phyloP scores from a whole-genome alignment of 2,888 invertebrate genomes.

The Hypomecis atomaria region DNA sequence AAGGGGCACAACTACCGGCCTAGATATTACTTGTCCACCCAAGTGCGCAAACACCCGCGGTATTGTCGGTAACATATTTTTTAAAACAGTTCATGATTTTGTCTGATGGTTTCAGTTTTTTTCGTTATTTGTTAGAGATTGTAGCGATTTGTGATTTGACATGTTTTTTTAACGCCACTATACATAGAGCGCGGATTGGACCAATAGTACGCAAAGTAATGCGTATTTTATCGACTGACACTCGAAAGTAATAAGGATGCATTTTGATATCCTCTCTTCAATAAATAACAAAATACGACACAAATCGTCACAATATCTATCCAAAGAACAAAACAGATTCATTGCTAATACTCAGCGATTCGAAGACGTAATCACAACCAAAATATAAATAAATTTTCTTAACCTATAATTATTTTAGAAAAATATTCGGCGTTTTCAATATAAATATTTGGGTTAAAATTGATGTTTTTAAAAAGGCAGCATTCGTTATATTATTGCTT shows the following conservation, averaged over 20 bases:
- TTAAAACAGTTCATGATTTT: conserved; percentile 21
- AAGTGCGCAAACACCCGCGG: conserved; percentile 8
- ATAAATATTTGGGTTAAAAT: conserved; percentile 38
- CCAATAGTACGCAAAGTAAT: too few relatives aligned
- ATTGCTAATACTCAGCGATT: conserved; percentile 35
- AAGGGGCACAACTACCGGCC: neutral
- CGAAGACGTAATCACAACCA: conserved; percentile 42
- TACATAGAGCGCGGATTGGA: too few relatives aligned
- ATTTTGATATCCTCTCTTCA: too few relatives aligned
- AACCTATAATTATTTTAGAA: conserved; percentile 40
- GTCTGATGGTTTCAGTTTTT: conserved; percentile 2
- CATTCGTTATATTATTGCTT: conserved; percentile 27
- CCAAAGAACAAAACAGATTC: conserved; percentile 20
- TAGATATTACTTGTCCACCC: neutral
- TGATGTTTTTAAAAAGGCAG: conserved; percentile 30
- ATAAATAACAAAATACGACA: conserved; percentile 10
- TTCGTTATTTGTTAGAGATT: neutral
- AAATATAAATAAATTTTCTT: conserved; percentile 44
- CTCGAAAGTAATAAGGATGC: too few relatives aligned
- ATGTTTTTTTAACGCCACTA: too few relatives aligned
- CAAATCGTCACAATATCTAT: conserved; percentile 30
- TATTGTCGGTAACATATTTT: conserved; percentile 4
- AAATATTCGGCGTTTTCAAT: conserved; percentile 40
- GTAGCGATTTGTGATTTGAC: conserved; percentile 21
- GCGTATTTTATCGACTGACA: too few relatives aligned